Base-by-base conservation (phyloP, 2,888 invertebrate species). In the Chymomyza amoena region DNA sequence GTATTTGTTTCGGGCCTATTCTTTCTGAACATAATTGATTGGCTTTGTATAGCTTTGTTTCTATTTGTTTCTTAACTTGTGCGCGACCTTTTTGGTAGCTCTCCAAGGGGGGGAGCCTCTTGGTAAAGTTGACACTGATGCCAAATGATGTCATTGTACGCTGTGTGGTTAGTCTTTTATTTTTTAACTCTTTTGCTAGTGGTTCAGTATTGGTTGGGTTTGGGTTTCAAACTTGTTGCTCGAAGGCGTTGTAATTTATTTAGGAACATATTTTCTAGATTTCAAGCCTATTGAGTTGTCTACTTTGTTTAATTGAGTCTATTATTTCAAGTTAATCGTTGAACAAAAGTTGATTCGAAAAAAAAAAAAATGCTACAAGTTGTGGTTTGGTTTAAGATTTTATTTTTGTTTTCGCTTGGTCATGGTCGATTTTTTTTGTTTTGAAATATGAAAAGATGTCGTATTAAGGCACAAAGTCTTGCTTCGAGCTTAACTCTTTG, bases 101-200 rank as follows among this genome's bases (percentile, higher is more conserved):
- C 20, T 59, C 15, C 16, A 57, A 57, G 52, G 52, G 52, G 52
- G 52, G 52, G 16, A n/a, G 16, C 20, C 32, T 45, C 16, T 45
- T 54, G 68, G 50, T 70, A 69, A 69, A 70, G 85, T 81, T 84
- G 87, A 87, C 84, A 88, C 82, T 78, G 82, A 87, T 84, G 80
- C 82, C 78, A 84, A 84, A 78, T 88, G 84, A 87, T 84, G 84
- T 84, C 84, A 84, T 87, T 88, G 81, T 70, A 73, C 67, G 75
- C 67, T 45, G 6, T 75, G 72, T 60, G 75, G 77, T 76, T 73
- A 71, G 67, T 69, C 75, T 80, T 78, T 69, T 69, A 36, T 75
- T 78, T 70, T 52, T n/a, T n/a, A n/a, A n/a, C 13, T 52, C 4
- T 52, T 52, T 7, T 25, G 2, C 25, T 4, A 25, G 25, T 25